Evolutionary conservation across 2,113 vertebrate genomes (phyloP), one percentile per base, ranked within the genome.

Genomic region (Austrofundulus limnaeus): DNA sequence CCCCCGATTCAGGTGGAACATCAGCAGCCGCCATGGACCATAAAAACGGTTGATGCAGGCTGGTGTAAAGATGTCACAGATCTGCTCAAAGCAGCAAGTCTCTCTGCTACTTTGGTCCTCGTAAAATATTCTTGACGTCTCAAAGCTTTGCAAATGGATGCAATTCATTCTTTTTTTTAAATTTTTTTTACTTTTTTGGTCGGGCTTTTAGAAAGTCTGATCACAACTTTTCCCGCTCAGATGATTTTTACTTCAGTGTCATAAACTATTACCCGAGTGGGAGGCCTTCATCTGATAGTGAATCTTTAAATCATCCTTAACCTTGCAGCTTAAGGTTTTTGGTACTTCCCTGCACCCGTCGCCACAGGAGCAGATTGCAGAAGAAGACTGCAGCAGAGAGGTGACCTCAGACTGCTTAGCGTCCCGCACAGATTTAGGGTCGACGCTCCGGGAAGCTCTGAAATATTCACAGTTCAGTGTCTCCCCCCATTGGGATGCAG

Each of bases 371-470:
- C 57, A 75, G 60, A 58, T 67, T 60, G 54, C 11, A 42, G 50
- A 62, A 45, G 73, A 70, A 53, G 47, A 41, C 20, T 17, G 45
- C 72, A 54, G 66, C 24, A 0, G 23, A 20, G 47, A 23, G 14
- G 23, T 62, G 75, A 83, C 75, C 71, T 64, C 42, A 16, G 31
- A 56, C 55, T 63, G 56, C 52, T 67, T 49, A 50, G 48, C 53
- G 43, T 72, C 75, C 41, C 12, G 0, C 1, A 2, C 39, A 49
- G 61, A 50, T 68, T 58, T 9, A 49, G 38, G 58, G 61, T 57
- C 59, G 60, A 73, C 65, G 64, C 71, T 45, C 43, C 0, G 13
- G 69, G 63, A 34, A 66, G 48, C 72, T 54, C 14, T 21, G 34
- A 70, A 42, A 65, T 62, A 55, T 60, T 77, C 61, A 55, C 25